Percentiles rank a stretch among this genome's conserved stretches.
Evolutionary conservation across 2,113 vertebrate species (phyloP).

Genomic region (Seriola aureovittata): DNA sequence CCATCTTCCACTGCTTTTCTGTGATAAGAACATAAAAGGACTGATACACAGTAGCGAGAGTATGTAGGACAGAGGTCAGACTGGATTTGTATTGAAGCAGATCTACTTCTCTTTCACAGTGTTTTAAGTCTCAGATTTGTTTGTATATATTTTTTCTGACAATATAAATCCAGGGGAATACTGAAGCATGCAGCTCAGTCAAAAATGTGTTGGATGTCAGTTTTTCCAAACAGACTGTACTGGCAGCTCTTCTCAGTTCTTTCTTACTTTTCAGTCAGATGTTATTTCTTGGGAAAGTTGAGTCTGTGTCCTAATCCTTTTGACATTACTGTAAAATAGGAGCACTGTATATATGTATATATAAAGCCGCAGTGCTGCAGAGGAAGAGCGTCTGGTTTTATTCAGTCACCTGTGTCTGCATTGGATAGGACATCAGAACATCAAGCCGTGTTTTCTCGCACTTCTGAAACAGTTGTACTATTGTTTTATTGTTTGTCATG

Average conservation of each 20-base stretch:
- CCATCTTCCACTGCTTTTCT: conserved; percentile 53
- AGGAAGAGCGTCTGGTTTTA: conserved; percentile 62
- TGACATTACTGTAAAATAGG: conserved; percentile 52
- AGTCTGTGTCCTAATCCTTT: conserved; percentile 42
- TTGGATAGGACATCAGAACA: conserved; percentile 58
- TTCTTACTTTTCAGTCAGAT: conserved; percentile 39
- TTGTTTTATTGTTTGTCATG: conserved; percentile 62
- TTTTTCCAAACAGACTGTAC: conserved; percentile 15
- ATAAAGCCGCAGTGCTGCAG: conserved; percentile 3
- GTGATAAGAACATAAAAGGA: conserved; percentile 76
- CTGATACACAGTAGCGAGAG: conserved; percentile 43
- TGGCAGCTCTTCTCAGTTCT: conserved; percentile 24
- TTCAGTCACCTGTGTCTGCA: conserved; percentile 72
- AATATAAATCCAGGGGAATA: conserved; percentile 21
- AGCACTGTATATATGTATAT: neutral
- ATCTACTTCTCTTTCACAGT: neutral
- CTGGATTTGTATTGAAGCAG: conserved; percentile 30
- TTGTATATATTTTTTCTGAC: conserved; percentile 9
- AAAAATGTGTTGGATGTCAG: conserved; percentile 31
- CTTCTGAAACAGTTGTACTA: conserved; percentile 46
- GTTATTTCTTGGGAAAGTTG: conserved; percentile 37
- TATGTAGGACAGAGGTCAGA: conserved; percentile 74
- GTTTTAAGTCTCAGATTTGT: conserved; percentile 28
- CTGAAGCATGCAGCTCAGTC: conserved; percentile 6
- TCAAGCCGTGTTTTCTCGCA: conserved; percentile 38